Conservation (phyloP, 2,888 invertebrate genomes). For the Aproaerema taeniolella region DNA sequence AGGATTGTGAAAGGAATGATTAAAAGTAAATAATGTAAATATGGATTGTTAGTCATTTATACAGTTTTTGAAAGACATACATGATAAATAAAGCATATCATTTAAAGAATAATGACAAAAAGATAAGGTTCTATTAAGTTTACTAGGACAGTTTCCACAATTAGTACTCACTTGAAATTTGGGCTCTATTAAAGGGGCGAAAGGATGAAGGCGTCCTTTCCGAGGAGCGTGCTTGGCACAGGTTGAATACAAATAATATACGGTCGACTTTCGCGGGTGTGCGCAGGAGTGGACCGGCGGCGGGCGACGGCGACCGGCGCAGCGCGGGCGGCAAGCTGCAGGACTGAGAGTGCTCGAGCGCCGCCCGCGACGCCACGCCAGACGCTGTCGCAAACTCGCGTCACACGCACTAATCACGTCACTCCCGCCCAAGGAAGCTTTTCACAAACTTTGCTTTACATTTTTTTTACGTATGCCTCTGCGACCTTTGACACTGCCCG, state of each 20-base stretch:
- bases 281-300: constrained; percentile 38
- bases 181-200: constrained; percentile 28
- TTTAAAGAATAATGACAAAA: no score
- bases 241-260: constrained; percentile 60
- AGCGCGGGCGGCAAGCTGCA: constrained; percentile 14
- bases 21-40: no score
- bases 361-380: constrained; percentile 37
- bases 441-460: constrained; percentile 3
- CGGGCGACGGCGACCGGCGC: constrained; percentile 24
- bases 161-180: constrained; percentile 33
- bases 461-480: background rate
- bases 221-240: constrained; percentile 44
- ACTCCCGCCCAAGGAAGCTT: constrained; percentile 16
- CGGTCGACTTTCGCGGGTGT: constrained; percentile 57
- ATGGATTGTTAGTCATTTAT: no score
- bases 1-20: no score
- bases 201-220: constrained; percentile 43
- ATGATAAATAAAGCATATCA: no score
- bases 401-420: constrained; percentile 25
- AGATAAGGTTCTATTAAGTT: no score
- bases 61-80: no score
- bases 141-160: no score
- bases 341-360: no score
- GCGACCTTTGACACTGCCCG: no score
- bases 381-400: constrained; percentile 15